Conservation (phyloP, 2,797 vertebrate genomes). For the Pangasius macronema region DNA sequence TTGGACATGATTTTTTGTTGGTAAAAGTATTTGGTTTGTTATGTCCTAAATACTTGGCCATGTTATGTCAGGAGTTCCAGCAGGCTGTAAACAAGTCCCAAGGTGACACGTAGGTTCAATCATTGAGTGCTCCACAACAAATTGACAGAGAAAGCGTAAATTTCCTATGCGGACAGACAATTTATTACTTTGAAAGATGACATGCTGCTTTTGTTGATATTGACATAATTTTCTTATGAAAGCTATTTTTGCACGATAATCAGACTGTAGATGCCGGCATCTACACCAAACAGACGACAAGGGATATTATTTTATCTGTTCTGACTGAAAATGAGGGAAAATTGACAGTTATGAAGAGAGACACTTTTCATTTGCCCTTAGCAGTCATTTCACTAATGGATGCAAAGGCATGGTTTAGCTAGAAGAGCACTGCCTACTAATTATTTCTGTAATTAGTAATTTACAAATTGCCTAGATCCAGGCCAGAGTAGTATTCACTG, state of each 20-base stretch:
- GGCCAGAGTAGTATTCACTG: conserved; percentile 44
- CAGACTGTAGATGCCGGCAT: neutral
- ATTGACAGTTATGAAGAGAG: conserved; percentile 39
- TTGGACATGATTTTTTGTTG: neutral
- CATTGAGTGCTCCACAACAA: neutral
- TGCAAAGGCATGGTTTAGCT: conserved; percentile 38
- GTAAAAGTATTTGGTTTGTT: neutral
- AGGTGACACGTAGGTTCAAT: neutral
- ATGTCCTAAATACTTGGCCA: neutral
- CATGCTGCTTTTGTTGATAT: neutral
- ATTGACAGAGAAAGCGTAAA: neutral
- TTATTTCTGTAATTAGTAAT: conserved; percentile 58
- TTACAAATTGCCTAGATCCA: conserved; percentile 56
- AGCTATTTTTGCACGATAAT: neutral
- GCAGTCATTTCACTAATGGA: conserved; percentile 54
- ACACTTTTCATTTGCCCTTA: conserved; percentile 36
- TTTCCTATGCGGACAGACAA: neutral
- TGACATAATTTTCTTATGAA: neutral
- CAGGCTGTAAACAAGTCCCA: neutral
- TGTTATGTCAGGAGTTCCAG: neutral
- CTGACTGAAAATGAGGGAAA: conserved; percentile 31
- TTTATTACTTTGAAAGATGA: neutral
- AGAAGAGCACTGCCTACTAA: conserved; percentile 33
- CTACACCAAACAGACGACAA: neutral
- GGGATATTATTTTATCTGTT: conserved; percentile 58